Percentiles rank a stretch among this genome's conserved stretches.
These are phyloP conservation scores for Herminia tarsipennalis DNA, from an alignment of 2,888 invertebrate genomes.

Conservation along the genomic window DNA sequence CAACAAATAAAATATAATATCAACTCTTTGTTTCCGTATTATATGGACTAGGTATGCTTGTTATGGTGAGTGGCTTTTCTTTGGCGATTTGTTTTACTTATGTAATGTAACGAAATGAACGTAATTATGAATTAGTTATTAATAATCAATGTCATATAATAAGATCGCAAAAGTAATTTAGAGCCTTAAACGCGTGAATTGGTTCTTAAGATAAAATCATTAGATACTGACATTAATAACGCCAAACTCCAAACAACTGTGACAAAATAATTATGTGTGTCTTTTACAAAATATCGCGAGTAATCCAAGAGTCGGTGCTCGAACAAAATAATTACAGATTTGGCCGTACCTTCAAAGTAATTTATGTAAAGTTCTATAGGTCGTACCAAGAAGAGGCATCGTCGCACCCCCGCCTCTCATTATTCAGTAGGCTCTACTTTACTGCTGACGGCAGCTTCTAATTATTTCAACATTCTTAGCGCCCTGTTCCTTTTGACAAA, in stretches of 20 bases:
- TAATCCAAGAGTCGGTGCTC: slow-evolving; percentile 6
- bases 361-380: slow-evolving; percentile 39
- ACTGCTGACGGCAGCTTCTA: slow-evolving; percentile 47
- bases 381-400: slow-evolving; percentile 12
- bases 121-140: no score
- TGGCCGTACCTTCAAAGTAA: slow-evolving; percentile 32
- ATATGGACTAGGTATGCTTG: no score
- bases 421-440: slow-evolving; percentile 50
- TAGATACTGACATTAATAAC: no score
- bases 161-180: no score
- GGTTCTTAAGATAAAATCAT: no score
- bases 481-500: slow-evolving; percentile 47
- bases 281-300: slow-evolving; percentile 1
- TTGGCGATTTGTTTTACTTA: no score
- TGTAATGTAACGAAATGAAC: no score
- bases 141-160: no score
- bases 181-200: no score
- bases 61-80: no score
- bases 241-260: no score
- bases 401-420: slow-evolving; percentile 30
- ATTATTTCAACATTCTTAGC: slow-evolving; percentile 55
- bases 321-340: slow-evolving; percentile 37
- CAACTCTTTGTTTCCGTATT: neutral
- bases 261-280: slow-evolving; percentile 1
- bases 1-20: neutral